Conservation (phyloP, 2,888 invertebrate species). For the Lasiommata megera region DNA sequence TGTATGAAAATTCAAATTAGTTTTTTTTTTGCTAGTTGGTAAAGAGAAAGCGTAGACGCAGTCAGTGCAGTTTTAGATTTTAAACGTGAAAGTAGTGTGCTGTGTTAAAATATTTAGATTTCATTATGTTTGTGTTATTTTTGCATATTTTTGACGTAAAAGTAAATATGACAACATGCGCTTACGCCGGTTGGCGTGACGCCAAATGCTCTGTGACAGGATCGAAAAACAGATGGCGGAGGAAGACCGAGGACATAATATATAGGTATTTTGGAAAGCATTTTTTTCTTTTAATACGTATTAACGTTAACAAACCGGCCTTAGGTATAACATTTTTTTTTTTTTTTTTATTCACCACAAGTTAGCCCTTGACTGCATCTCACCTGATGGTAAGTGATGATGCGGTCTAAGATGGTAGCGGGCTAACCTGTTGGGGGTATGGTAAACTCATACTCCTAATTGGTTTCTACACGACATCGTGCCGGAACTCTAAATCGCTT, state of each 20-base stretch:
- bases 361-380: too few relatives aligned
- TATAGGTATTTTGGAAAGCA: neutral
- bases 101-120: slow-evolving; percentile 30
- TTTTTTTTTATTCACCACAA: too few relatives aligned
- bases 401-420: too few relatives aligned
- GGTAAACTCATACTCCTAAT: too few relatives aligned
- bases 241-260: slow-evolving; percentile 16
- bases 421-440: too few relatives aligned
- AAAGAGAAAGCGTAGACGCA: slow-evolving; percentile 66
- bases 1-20: slow-evolving; percentile 75
- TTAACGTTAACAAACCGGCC: too few relatives aligned
- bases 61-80: slow-evolving; percentile 61
- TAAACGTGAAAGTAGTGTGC: slow-evolving; percentile 63
- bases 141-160: slow-evolving; percentile 12
- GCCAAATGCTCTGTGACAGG: slow-evolving; percentile 46
- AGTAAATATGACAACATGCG: slow-evolving; percentile 24
- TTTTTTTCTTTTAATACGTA: too few relatives aligned
- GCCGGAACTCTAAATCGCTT: too few relatives aligned
- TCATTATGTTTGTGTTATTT: slow-evolving; percentile 35
- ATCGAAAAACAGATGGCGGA: slow-evolving; percentile 56
- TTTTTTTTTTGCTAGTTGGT: slow-evolving; percentile 66
- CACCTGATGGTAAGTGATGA: too few relatives aligned
- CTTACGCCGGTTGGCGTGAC: slow-evolving; percentile 43
- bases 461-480: too few relatives aligned
- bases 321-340: too few relatives aligned